These are phyloP conservation scores for Notiomystis cincta DNA, from an alignment of 2,113 vertebrate genomes.

Conservation along the genomic window DNA sequence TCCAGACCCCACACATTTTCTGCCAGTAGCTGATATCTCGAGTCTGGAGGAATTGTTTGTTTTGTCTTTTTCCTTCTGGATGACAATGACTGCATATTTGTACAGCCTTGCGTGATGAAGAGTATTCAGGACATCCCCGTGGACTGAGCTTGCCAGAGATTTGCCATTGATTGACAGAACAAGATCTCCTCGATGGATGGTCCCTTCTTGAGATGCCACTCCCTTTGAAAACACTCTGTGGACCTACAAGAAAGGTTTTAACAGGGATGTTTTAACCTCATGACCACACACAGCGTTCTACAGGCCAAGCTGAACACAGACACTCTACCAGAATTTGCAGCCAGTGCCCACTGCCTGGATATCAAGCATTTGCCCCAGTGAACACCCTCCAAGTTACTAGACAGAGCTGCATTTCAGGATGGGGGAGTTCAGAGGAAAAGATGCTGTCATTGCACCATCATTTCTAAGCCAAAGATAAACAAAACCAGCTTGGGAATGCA, in stretches of 20 bases:
- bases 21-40: conserved; percentile 49
- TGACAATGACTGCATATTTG: conserved; percentile 78
- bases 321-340: neutral
- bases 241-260: conserved; percentile 72
- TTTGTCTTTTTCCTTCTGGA: conserved; percentile 73
- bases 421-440: neutral
- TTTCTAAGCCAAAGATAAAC: neutral
- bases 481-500: neutral
- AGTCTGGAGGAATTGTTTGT: conserved; percentile 43
- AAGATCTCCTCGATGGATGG: conserved; percentile 82
- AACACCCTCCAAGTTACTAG: neutral
- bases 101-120: conserved; percentile 84
- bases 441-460: neutral
- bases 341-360: neutral
- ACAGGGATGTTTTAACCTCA: neutral
- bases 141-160: conserved; percentile 77
- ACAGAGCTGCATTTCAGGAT: neutral
- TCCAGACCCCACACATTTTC: conserved; percentile 46
- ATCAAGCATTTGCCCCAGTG: neutral
- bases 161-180: conserved; percentile 87
- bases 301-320: neutral
- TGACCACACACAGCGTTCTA: neutral
- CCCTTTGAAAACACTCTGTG: conserved; percentile 92
- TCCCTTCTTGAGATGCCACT: conserved; percentile 83
- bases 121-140: conserved; percentile 81